Evolutionary conservation across 2,113 vertebrate genomes (phyloP).

Genomic region (Capreolus pygargus): DNA sequence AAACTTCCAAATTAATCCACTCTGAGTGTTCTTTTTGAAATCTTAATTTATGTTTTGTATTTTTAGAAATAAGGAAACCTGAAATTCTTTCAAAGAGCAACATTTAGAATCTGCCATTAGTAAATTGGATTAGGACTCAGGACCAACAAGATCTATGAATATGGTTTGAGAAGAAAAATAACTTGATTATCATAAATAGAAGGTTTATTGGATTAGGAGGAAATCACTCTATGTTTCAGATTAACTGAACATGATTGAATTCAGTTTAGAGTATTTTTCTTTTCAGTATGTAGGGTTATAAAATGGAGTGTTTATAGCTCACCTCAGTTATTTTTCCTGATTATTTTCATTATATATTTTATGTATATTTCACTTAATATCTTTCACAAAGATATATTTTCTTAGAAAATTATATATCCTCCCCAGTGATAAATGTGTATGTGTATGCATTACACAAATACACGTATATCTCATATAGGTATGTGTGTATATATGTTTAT

Average conservation of each 20-base stretch:
- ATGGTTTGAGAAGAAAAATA: conserved; percentile 20
- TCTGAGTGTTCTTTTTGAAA: conserved; percentile 27
- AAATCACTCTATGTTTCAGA: neutral
- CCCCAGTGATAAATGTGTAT: neutral
- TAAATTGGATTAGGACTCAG: neutral
- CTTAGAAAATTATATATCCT: neutral
- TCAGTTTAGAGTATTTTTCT: neutral
- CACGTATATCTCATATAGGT: neutral
- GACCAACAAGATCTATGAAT: neutral
- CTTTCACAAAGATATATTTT: neutral
- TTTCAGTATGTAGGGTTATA: neutral
- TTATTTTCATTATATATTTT: neutral
- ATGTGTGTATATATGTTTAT: neutral
- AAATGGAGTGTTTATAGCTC: neutral
- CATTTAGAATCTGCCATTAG: neutral
- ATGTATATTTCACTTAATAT: neutral
- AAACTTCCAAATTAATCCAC: neutral
- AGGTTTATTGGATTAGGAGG: neutral
- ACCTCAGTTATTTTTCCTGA: neutral
- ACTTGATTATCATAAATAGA: neutral
- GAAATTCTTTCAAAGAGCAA: neutral
- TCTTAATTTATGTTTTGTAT: conserved; percentile 14
- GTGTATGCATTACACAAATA: neutral
- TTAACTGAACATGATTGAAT: conserved; percentile 25
- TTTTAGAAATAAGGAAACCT: neutral